Base-by-base conservation (phyloP, 1,140 invertebrate genomes). In the Physella acuta region DNA sequence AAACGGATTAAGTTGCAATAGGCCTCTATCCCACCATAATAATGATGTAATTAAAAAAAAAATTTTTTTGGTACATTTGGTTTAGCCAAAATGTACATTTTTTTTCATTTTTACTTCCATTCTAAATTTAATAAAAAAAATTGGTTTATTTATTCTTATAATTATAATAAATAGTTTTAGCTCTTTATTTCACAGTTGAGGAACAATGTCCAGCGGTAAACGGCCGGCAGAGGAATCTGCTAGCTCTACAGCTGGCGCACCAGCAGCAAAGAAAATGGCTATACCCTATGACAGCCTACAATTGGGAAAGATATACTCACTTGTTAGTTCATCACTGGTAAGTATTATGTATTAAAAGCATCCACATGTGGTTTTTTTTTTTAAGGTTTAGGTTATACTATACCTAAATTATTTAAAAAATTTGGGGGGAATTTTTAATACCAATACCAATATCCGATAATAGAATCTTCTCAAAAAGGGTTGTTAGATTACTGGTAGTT, bases 231-330 rank as follows among this genome's bases (percentile, higher is more conserved):
- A 77, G 34, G 78, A 80, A 28, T 68, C 90, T 89, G 72, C 90
- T 89, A 72, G 79, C 76, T 75, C 72, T 11, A 67, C 74, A 2
- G 55, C 76, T n/a, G 78, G 73, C 63, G 76, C 74, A 53, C 81
- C 84, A 34, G 84, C 86, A 52, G 84, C 86, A 52, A 97, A 96
- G 82, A 95, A 94, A 85, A 71, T 73, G 20, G 76, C 79, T 51
- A 93, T 96, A 75, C 93, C 95, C 78, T 95, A 96, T 86, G 94
- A 97, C 85, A 94, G 94, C 28, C 91, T 95, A 76, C 87, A 94
- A 71, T 92, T 98, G 76, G 94, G 94, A 34, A 91, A 94, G 37
- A 93, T 97, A 70, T 95, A 93, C 49, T 96, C 93, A 31, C 87
- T 96, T 28, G 85, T 86, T 80, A 72, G 76, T 70, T 17, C n/a